Conservation (phyloP, 2,888 invertebrate species). For the Mythimna albipuncta region DNA sequence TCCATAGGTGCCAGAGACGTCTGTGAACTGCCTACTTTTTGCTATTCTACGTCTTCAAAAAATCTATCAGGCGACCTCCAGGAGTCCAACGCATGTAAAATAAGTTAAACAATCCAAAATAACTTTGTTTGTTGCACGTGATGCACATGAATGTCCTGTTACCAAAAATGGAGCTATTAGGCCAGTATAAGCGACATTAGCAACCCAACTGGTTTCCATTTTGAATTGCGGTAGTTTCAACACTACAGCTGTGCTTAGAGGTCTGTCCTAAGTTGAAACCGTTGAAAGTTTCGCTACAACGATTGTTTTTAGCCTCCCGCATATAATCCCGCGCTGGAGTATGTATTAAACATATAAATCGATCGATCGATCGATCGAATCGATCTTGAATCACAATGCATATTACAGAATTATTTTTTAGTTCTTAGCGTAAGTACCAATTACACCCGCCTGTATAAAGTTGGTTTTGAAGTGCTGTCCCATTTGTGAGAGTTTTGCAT, state of each 20-base stretch:
- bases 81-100: neutral
- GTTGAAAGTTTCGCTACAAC: neutral
- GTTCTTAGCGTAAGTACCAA: slow-evolving; percentile 52
- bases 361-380: no score
- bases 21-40: neutral
- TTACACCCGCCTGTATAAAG: slow-evolving; percentile 20
- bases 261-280: neutral
- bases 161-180: neutral
- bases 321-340: neutral
- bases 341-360: neutral
- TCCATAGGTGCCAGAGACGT: neutral
- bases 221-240: no score
- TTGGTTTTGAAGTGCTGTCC: slow-evolving; percentile 31
- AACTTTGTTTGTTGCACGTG: no score
- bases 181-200: neutral
- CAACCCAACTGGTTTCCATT: neutral
- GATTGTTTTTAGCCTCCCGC: neutral
- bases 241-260: neutral
- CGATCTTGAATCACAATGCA: slow-evolving; percentile 52
- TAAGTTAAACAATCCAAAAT: neutral
- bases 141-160: no score
- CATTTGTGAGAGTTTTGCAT: slow-evolving; percentile 20
- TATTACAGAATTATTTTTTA: slow-evolving; percentile 50
- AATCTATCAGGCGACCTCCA: neutral
- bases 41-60: neutral